Evolutionary conservation across 2,797 vertebrate species (phyloP).

Genomic region (Bothrops alternatus): DNA sequence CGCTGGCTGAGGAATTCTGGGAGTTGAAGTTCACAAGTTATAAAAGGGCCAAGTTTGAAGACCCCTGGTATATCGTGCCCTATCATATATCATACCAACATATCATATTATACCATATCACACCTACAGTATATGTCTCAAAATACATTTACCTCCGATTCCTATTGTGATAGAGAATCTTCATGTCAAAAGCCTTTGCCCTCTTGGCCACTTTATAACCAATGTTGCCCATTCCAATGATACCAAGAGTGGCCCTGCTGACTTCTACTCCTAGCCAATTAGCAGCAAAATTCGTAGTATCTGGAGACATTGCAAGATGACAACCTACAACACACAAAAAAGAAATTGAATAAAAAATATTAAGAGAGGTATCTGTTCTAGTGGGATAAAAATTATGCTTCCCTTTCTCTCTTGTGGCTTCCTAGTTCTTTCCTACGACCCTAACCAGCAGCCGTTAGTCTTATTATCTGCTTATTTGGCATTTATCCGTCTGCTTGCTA

Average conservation of each 20-base stretch:
- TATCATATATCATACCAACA: neutral
- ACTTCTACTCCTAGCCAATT: slow-evolving; percentile 74
- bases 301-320: slow-evolving; percentile 61
- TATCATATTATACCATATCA: neutral
- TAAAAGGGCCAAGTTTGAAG: no score
- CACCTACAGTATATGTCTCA: neutral
- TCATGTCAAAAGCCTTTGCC: slow-evolving; percentile 80
- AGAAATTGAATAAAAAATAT: neutral
- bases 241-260: slow-evolving; percentile 75
- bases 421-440: neutral
- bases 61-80: no score
- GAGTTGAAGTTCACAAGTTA: no score
- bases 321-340: slow-evolving; percentile 60
- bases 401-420: neutral
- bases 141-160: slow-evolving; percentile 66
- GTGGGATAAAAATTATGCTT: neutral
- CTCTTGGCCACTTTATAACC: slow-evolving; percentile 77
- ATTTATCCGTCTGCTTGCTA: neutral
- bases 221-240: slow-evolving; percentile 81
- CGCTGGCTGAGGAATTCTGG: no score
- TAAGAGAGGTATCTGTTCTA: neutral
- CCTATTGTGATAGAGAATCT: slow-evolving; percentile 81
- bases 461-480: neutral
- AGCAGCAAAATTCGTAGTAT: slow-evolving; percentile 53
- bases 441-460: neutral